phyloP scores from a whole-genome alignment of 2,888 invertebrate species.

The Sipunculus nudus region DNA sequence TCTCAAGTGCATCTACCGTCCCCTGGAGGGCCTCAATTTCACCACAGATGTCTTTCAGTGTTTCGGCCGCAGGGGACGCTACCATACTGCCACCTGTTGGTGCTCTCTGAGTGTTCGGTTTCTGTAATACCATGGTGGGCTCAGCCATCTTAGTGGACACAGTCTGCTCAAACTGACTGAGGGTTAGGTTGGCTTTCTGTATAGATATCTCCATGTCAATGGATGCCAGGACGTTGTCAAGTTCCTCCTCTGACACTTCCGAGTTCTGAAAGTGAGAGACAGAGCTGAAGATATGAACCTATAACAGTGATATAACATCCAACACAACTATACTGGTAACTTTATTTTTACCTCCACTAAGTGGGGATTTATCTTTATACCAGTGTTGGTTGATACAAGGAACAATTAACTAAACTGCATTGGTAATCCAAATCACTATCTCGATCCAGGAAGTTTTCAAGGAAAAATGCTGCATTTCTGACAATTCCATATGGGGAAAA shows the following conservation, averaged over 20 bases:
- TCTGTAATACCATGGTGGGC: no score
- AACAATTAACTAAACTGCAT: no score
- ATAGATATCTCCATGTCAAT: conserved; percentile 33
- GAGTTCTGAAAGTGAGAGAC: conserved; percentile 20
- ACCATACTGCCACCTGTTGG: background rate
- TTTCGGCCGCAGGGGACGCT: background rate
- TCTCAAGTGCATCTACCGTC: conserved; percentile 16
- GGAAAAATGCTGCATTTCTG: no score
- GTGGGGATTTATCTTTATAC: no score
- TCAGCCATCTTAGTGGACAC: background rate
- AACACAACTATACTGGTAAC: no score
- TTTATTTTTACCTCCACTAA: no score
- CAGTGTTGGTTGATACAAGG: no score
- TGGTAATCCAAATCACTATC: no score
- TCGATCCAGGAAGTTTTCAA: no score
- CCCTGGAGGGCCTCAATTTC: conserved; percentile 7
- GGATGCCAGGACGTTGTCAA: conserved; percentile 23
- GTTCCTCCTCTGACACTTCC: conserved; percentile 26
- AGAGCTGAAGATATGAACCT: no score
- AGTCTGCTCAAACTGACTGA: background rate
- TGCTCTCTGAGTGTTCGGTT: background rate
- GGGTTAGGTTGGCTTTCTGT: conserved; percentile 24
- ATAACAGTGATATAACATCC: no score
- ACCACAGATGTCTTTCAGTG: conserved; percentile 10
- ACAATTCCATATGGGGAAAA: no score